Conservation (phyloP, 1,140 invertebrate genomes). For the Drosophila nannoptera region DNA sequence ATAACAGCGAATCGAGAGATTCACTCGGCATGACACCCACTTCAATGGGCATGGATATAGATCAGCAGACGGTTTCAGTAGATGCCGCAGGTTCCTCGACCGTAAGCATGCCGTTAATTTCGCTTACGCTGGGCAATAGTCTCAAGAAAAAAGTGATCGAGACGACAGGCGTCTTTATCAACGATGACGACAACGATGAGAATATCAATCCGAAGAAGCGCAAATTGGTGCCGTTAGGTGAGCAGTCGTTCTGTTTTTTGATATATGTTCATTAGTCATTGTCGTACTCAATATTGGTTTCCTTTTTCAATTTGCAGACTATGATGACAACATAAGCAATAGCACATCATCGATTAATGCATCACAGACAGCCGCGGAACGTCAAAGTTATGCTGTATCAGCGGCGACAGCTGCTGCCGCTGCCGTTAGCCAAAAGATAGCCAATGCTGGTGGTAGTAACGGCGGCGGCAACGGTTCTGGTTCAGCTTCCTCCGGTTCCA, state of each 20-base stretch:
- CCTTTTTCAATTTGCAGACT: conserved; percentile 80
- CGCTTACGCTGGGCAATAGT: conserved; percentile 69
- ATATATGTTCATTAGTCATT: too few species aligned
- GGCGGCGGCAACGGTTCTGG: conserved; percentile 22
- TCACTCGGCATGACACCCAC: conserved; percentile 56
- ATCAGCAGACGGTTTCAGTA: conserved; percentile 9
- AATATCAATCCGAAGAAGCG: conserved; percentile 85
- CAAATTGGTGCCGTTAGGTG: conserved; percentile 90
- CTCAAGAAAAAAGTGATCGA: conserved; percentile 88
- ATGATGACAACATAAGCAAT: conserved; percentile 81
- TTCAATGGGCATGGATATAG: conserved; percentile 49
- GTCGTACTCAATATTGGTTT: neutral
- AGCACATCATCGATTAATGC: conserved; percentile 31
- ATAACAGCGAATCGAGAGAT: conserved; percentile 74
- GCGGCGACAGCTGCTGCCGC: conserved; percentile 68
- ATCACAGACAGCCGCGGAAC: conserved; percentile 44
- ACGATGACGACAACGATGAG: conserved; percentile 91
- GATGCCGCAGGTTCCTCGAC: conserved; percentile 59
- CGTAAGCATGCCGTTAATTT: conserved; percentile 70
- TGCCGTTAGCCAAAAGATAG: conserved; percentile 69
- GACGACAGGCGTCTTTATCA: conserved; percentile 94
- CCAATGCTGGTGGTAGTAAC: conserved; percentile 37
- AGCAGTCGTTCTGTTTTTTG: conserved; percentile 3
- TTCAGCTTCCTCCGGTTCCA: conserved; percentile 23
- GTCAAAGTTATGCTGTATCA: conserved; percentile 66